Evolutionary conservation across 2,113 vertebrate genomes (phyloP), one percentile per base, ranked within the genome.

Genomic region (Hemibagrus wyckioides): DNA sequence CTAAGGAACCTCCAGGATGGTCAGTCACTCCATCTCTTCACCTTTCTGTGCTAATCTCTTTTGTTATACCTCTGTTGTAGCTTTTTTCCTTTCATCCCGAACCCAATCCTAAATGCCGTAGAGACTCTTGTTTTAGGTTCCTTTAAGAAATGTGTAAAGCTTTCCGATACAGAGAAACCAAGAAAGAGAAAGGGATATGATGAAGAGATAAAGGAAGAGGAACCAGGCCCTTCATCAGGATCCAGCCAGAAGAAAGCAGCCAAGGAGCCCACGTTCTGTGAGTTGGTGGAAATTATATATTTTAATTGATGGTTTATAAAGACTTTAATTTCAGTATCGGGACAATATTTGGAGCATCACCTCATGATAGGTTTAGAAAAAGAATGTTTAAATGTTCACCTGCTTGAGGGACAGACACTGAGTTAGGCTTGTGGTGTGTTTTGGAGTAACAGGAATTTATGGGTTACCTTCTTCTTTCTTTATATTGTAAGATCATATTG

Each of bases 1-100:
- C 89, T 41, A 33, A 88, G 85, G 6, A 90, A 80, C 63, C 88
- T 96, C 80, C n/a, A 90, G 71, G 91, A 94, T 0, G 93, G 95
- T 96, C n/a, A 91, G 92, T 89, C 69, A 25, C 3, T 41, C 39
- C 10, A 28, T 75, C 41, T 41, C 19, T 71, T 71, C 11, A 0
- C 69, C 3, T 10, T 71, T 73, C 36, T 5, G 21, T 73, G 21
- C 8, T 13, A 36, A 25, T 59, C 4, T 30, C 13, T 63, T n/a
- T 28, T 13, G 8, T 28, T 10, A 65, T 65, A 28, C 28, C 65
- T 67, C 65, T 8, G 5, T 17, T 67, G 63, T 15, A 36, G 59
- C 21, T 59, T 59, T n/a, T 59, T 14, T 30, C 13, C 3, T 65
- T 56, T 65, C 61, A 63, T n/a, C n/a, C 28, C 11, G 61, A 63